Base-by-base conservation (phyloP, 2,888 invertebrate species). In the Cactoblastis cactorum region DNA sequence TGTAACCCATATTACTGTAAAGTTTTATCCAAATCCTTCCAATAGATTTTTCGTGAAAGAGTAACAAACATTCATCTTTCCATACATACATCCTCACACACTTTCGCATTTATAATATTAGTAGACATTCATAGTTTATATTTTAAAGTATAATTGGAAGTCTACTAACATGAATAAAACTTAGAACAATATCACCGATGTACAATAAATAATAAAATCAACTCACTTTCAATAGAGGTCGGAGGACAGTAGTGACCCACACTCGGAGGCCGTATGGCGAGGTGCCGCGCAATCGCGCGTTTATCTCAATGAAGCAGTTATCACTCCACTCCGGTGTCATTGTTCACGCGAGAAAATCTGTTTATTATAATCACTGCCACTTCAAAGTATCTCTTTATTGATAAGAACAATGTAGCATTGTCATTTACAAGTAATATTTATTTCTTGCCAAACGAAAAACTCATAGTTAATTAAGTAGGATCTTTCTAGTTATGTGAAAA, bases 281-380 rank as follows among this genome's bases (percentile, higher is more conserved):
- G 18, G 38, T 38, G 18, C 11, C 11, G 41, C 12, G 53, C 54
- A 53, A 52, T 52, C 53, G 45, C 55, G 37, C 43, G 39, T 14
- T 22, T 51, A 55, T 55, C 54, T 34, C 55, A 50, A 37, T n/a
- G 59, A 63, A 57, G 59, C 61, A 56, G 55, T 53, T 67, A 66
- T 68, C 65, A 55, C 50, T 37, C 46, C 14, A 59, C 50, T 37
- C 46, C 14, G 58, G 51, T 49, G 52, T 58, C 55, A 57, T 55
- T 56, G 53, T 59, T 24, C 33, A 15, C 11, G 3, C 11, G 18
- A 38, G 38, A 38, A 3, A 1, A 15, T 11, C 5, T 17, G 8
- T 2, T 37, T 17, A 38, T 38, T 38, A 35, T 14, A 35, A 14
- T 28, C 28, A 28, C 28, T 28, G 28, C 28, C 15, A 37, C 37